Percentiles rank a stretch among this genome's conserved stretches.
Conservation (phyloP, 2,888 invertebrate species). For the Parelbella ahira region DNA sequence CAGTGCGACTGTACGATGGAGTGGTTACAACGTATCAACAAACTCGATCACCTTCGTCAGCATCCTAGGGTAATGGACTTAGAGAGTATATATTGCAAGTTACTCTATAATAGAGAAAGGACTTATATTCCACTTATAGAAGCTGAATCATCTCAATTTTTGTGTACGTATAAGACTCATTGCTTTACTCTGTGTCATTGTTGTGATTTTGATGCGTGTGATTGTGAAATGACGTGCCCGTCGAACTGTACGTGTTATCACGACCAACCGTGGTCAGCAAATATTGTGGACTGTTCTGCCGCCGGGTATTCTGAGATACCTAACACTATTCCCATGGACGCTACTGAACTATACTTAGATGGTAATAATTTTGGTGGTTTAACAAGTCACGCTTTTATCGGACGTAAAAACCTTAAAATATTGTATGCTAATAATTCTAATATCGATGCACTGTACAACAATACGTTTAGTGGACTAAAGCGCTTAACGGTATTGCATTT, state of each 20-base stretch:
- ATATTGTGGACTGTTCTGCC: conserved; percentile 94
- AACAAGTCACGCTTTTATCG: conserved; percentile 94
- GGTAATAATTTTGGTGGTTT: conserved; percentile 94
- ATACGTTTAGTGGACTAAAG: conserved; percentile 93
- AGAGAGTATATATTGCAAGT: conserved; percentile 93
- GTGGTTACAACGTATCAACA: conserved; percentile 95
- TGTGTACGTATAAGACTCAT: conserved; percentile 95
- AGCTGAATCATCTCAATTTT: conserved; percentile 93
- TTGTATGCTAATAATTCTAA: conserved; percentile 94
- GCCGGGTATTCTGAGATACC: conserved; percentile 91
- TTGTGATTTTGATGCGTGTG: conserved; percentile 98
- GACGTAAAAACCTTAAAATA: conserved; percentile 92
- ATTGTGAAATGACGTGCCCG: conserved; percentile 98
- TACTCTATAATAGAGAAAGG: conserved; percentile 91
- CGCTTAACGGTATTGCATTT: conserved; percentile 90
- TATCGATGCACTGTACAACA: conserved; percentile 91
- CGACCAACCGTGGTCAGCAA: conserved; percentile 95
- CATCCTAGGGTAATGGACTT: conserved; percentile 95
- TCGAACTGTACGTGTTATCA: conserved; percentile 96
- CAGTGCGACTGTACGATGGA: conserved; percentile 97
- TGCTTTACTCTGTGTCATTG: conserved; percentile 97
- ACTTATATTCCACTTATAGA: conserved; percentile 92
- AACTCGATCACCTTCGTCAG: conserved; percentile 89
- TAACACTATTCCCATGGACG: conserved; percentile 95
- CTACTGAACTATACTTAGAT: conserved; percentile 95